Evolutionary conservation across 2,888 invertebrate species (phyloP).

Genomic region (Spodoptera exigua): DNA sequence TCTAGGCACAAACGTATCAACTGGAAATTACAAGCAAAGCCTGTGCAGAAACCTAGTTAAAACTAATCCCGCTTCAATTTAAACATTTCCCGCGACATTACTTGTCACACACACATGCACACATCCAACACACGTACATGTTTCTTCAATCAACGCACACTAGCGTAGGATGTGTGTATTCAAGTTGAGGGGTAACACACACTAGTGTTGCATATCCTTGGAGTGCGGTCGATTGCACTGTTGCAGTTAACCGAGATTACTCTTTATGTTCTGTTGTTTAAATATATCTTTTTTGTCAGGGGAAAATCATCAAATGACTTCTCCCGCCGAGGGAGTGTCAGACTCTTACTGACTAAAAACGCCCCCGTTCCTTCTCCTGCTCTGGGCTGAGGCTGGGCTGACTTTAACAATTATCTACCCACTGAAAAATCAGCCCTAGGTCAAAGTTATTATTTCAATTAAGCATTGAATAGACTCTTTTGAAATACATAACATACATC

Average conservation of each 20-base stretch:
- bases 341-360: too few relatives aligned
- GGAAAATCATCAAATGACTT: too few relatives aligned
- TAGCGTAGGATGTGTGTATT: not conserved
- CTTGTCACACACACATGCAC: slow-evolving; percentile 16
- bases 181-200: slow-evolving; percentile 30
- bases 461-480: too few relatives aligned
- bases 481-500: too few relatives aligned
- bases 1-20: slow-evolving; percentile 2
- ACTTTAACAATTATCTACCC: too few relatives aligned
- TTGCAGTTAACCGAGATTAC: slow-evolving; percentile 21
- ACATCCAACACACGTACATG: slow-evolving; percentile 4
- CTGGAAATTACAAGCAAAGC: slow-evolving; percentile 32
- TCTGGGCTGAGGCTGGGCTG: too few relatives aligned
- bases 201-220: slow-evolving; percentile 44
- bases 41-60: slow-evolving; percentile 42
- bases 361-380: too few relatives aligned
- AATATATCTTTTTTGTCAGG: too few relatives aligned
- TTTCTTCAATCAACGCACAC: slow-evolving; percentile 17
- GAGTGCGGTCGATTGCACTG: slow-evolving; percentile 21
- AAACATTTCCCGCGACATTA: slow-evolving; percentile 42
- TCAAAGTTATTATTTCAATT: too few relatives aligned
- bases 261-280: not conserved
- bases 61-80: slow-evolving; percentile 54
- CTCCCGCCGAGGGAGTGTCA: too few relatives aligned
- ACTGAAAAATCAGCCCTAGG: too few relatives aligned